These are phyloP conservation scores for Malthinus seriepunctatus DNA, from an alignment of 2,888 invertebrate genomes.

Conservation along the genomic window DNA sequence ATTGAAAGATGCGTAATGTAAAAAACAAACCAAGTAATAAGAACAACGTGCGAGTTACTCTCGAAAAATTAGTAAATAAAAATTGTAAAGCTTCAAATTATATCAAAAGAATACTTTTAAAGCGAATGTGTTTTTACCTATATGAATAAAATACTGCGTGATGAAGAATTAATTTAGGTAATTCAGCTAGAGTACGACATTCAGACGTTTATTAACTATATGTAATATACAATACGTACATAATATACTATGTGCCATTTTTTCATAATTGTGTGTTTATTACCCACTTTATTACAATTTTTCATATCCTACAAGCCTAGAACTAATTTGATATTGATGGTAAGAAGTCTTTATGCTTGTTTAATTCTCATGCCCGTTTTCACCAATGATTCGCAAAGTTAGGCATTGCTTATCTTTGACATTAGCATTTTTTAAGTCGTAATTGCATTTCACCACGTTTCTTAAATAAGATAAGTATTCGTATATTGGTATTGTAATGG, in stretches of 20 bases:
- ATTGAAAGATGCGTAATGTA: constrained; percentile 40
- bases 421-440: no score
- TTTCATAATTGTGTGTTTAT: constrained; percentile 36
- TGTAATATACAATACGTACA: constrained; percentile 59
- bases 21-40: constrained; percentile 17
- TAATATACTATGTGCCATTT: constrained; percentile 59
- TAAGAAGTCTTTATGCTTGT: no score
- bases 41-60: constrained; percentile 25
- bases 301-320: no score
- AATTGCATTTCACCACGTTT: no score
- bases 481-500: no score
- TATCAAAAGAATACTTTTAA: constrained; percentile 52
- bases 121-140: constrained; percentile 55
- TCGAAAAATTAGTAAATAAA: constrained; percentile 45
- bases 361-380: no score
- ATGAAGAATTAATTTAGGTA: constrained; percentile 55
- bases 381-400: no score
- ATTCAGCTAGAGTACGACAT: constrained; percentile 54
- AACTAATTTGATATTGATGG: no score
- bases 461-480: no score
- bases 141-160: constrained; percentile 54
- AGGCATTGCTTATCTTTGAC: no score
- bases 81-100: constrained; percentile 52
- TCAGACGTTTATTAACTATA: constrained; percentile 56
- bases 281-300: neutral